phyloP scores from a whole-genome alignment of 2,113 vertebrate genomes.

The Thalassarche chlororhynchos region DNA sequence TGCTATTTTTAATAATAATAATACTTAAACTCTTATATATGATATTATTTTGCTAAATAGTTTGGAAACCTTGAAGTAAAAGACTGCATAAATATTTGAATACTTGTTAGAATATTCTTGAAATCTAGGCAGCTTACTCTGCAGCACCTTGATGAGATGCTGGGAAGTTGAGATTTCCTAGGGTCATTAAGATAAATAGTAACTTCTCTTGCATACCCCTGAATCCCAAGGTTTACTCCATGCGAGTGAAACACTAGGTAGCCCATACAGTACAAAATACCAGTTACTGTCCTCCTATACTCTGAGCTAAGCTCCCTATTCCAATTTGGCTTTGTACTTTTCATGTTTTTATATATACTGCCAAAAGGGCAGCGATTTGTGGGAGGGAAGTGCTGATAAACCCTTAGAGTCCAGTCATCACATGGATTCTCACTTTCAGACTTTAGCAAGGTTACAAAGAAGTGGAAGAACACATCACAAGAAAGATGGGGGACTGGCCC shows the following conservation, averaged over 20 bases:
- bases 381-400: not conserved
- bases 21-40: not conserved
- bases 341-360: not conserved
- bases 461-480: not conserved
- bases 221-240: not conserved
- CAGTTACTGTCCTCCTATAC: not conserved
- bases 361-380: not conserved
- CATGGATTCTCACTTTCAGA: not conserved
- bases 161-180: not conserved
- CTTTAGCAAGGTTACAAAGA: not conserved
- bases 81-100: not conserved
- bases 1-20: not conserved
- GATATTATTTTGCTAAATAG: not conserved
- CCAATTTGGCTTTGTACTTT: not conserved
- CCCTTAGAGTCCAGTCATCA: too few relatives aligned
- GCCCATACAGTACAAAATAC: not conserved
- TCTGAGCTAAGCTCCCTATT: not conserved
- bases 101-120: not conserved
- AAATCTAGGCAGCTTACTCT: not conserved
- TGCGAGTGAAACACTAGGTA: not conserved
- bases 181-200: not conserved
- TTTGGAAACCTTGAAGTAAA: not conserved
- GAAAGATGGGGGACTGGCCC: not conserved
- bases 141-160: not conserved
- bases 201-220: not conserved